Percentiles rank a stretch among this genome's conserved stretches.
Evolutionary conservation across 2,113 vertebrate species (phyloP).

Genomic region (Orientallactaga bullata): DNA sequence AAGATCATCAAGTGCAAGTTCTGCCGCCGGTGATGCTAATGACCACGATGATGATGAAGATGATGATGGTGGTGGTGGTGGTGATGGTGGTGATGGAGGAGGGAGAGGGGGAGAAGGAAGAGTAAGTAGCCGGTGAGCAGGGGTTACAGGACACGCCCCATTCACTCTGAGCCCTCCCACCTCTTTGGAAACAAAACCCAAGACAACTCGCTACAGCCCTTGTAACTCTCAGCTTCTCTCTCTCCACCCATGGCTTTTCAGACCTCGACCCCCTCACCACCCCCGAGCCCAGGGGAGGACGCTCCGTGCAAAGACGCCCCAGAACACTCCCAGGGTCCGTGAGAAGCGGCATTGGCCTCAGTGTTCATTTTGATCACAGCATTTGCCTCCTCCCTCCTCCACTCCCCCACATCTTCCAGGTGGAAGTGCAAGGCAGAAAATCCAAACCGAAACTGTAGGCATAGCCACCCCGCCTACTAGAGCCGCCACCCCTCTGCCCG

Average conservation of each 20-base stretch:
- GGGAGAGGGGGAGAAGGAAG: background rate
- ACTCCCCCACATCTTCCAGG: background rate
- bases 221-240: background rate
- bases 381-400: background rate
- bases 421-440: conserved; percentile 28
- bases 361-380: conserved; percentile 23
- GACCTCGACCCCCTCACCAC: background rate
- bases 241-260: background rate
- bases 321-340: background rate
- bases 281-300: background rate
- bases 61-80: background rate
- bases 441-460: background rate
- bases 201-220: background rate
- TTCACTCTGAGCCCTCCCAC: background rate
- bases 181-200: background rate
- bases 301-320: background rate
- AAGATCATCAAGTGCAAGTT: conserved; percentile 98
- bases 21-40: conserved; percentile 89
- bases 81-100: background rate
- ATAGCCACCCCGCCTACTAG: background rate
- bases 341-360: background rate
- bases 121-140: background rate
- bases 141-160: background rate
- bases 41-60: background rate
- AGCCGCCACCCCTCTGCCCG: background rate